phyloP scores from a whole-genome alignment of 1,140 invertebrate species.

The Drosophila ogumai region DNA sequence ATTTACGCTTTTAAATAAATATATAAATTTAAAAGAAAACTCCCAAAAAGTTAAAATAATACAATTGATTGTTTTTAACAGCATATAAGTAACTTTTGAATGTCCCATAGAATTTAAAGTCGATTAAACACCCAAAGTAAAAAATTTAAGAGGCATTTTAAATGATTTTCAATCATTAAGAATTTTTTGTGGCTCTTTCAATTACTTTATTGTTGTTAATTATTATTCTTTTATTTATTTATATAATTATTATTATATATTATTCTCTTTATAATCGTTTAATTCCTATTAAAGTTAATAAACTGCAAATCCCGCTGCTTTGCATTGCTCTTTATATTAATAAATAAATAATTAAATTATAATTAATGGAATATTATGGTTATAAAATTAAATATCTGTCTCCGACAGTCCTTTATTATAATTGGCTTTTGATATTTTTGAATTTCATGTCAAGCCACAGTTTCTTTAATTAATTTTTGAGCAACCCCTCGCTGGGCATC shows the following conservation, averaged over 20 bases:
- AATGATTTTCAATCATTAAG: not conserved
- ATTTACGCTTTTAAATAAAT: not conserved
- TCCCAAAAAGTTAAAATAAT: not conserved
- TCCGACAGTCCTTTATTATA: not conserved
- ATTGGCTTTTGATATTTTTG: no score
- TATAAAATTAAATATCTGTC: not conserved
- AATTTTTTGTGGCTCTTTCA: not conserved
- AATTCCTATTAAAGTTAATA: no score
- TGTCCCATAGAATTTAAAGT: no score
- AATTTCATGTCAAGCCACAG: not conserved
- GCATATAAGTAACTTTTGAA: no score
- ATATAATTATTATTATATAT: no score
- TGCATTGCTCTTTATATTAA: not conserved
- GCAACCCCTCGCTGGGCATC: conserved; percentile 34
- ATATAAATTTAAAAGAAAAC: no score
- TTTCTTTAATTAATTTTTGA: not conserved
- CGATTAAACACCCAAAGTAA: no score
- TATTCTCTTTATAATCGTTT: no score
- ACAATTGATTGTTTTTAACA: not conserved
- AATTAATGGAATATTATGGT: not conserved
- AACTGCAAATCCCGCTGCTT: no score
- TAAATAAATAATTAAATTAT: not conserved
- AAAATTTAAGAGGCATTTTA: no score
- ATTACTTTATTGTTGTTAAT: not conserved
- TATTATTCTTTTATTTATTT: no score